Evolutionary conservation across 1,140 invertebrate genomes (phyloP), one percentile per base, ranked within the genome.

Genomic region (Macrosteles quadrilineatus): DNA sequence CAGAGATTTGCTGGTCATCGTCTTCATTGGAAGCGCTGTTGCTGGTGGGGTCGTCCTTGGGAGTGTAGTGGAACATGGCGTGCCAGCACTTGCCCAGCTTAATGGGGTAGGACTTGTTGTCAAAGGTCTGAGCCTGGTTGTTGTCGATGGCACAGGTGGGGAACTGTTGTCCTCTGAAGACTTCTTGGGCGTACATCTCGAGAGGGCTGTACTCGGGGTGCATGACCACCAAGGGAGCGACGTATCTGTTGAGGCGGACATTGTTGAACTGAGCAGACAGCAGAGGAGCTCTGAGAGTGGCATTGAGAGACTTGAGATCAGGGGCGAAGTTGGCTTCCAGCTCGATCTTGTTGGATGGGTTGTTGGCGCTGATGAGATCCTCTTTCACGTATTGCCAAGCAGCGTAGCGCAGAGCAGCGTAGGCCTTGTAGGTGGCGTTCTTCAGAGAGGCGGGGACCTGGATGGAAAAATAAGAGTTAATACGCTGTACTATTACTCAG

Each of bases 61-160:
- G 83, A 29, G 80, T 78, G 67, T 84, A 81, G 19, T 84, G 84
- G 77, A 88, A 78, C 36, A 86, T 80, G 0, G 89, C 84, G 70
- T 89, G 84, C 85, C 86, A 89, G 64, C 83, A 85, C 19, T 83
- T 77, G 23, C 82, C 82, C 6, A 89, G 69, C 14, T 79, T 74
- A 63, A 87, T 76, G 2, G 84, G 78, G 73, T 87, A 89, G 17
- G 79, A 80, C 14, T 78, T 81, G 72, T 85, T 83, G 75, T 87
- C 87, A 79, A 90, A 90, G 0, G 88, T 90, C 69, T 79, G 83
- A 14, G 83, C 81, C 43, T 77, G 75, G 12, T 76, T 79, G 1
- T 80, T 77, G 71, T 90, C 88, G 47, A 90, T 73, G n/a, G 81
- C 76, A 74, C 89, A 91, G 47, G 75, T 79, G 43, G 81, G 83